Percentiles rank a stretch among this genome's conserved stretches.
phyloP scores from a whole-genome alignment of 2,113 vertebrate genomes.

The Pterocles burchelli region DNA sequence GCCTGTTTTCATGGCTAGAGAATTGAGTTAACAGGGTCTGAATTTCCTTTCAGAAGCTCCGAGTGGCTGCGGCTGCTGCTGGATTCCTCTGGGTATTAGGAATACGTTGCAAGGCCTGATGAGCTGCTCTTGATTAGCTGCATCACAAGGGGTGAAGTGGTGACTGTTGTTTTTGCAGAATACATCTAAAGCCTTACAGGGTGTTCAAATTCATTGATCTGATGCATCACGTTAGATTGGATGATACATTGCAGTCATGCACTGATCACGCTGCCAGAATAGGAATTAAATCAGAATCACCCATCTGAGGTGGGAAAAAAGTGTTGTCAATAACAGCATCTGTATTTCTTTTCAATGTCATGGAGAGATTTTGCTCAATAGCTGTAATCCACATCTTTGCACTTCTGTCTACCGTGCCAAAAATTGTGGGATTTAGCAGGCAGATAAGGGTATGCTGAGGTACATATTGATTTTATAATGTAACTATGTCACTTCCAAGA shows the following conservation, averaged over 20 bases:
- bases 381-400: not conserved
- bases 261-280: not conserved
- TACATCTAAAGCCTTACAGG: not conserved
- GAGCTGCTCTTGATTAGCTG: not conserved
- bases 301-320: not conserved
- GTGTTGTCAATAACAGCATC: not conserved
- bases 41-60: not conserved
- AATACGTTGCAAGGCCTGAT: not conserved
- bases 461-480: not conserved
- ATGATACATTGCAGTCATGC: not conserved
- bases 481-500: not conserved
- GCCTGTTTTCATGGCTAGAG: not conserved
- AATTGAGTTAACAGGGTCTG: not conserved
- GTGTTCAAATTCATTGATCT: not conserved
- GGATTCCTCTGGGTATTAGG: not conserved
- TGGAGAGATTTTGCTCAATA: not conserved
- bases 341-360: not conserved
- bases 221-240: not conserved
- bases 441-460: not conserved
- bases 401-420: not conserved
- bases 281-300: not conserved
- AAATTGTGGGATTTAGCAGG: not conserved
- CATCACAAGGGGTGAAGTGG: not conserved
- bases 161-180: not conserved
- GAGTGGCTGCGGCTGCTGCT: not conserved